Percentiles rank a stretch among this genome's conserved stretches.
Conservation (phyloP, 2,888 invertebrate genomes). For the Brachyopa scutellaris region DNA sequence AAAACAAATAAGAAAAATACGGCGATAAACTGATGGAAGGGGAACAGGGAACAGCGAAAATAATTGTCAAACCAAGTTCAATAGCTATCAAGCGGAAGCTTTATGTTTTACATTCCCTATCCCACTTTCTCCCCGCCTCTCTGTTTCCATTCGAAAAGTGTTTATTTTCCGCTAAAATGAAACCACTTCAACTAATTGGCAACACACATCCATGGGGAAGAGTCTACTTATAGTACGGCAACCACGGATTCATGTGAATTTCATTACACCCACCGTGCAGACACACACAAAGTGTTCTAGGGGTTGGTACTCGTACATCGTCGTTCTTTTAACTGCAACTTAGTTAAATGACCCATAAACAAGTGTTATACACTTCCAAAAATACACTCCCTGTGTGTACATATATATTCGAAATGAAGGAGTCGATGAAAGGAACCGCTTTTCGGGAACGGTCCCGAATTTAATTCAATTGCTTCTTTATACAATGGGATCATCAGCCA, state of each 20-base stretch:
- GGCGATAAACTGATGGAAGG: neutral
- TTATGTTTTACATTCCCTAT: slow-evolving; percentile 33
- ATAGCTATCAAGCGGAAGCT: slow-evolving; percentile 67
- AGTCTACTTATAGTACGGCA: slow-evolving; percentile 7
- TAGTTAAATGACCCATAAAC: slow-evolving; percentile 71
- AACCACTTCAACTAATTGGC: slow-evolving; percentile 71
- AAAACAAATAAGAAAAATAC: slow-evolving; percentile 5
- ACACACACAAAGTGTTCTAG: neutral
- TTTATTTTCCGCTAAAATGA: slow-evolving; percentile 69
- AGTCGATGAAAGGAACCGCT: slow-evolving; percentile 42
- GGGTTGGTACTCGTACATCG: slow-evolving; percentile 21
- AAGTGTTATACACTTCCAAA: slow-evolving; percentile 43
- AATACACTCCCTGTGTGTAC: slow-evolving; percentile 8
- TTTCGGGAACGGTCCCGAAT: slow-evolving; percentile 40
- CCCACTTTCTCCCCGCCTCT: slow-evolving; percentile 2
- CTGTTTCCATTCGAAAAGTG: slow-evolving; percentile 5
- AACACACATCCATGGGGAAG: slow-evolving; percentile 31
- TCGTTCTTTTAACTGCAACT: slow-evolving; percentile 59
- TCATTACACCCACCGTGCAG: slow-evolving; percentile 37
- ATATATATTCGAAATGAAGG: neutral
- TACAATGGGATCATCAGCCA: slow-evolving; percentile 34
- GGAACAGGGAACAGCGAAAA: slow-evolving; percentile 22
- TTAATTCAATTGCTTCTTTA: slow-evolving; percentile 66
- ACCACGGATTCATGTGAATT: slow-evolving; percentile 42
- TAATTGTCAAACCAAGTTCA: slow-evolving; percentile 70